Conservation (phyloP, 2,888 invertebrate genomes). For the Diarsia dahlii region DNA sequence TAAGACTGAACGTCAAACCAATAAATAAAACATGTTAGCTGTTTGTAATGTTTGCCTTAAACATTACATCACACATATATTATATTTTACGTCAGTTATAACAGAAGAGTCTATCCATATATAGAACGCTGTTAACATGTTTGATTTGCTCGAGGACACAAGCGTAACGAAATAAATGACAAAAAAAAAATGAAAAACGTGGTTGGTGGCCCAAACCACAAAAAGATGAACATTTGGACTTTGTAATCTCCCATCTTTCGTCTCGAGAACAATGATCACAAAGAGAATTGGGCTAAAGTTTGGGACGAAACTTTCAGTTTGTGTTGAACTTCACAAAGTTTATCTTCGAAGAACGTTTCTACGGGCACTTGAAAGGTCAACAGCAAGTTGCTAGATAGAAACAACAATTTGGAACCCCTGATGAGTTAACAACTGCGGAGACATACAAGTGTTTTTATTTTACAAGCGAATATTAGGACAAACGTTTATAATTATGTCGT, state of each 20-base stretch:
- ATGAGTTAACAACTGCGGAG: background rate
- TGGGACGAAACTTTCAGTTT: slow-evolving; percentile 10
- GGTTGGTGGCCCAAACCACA: background rate
- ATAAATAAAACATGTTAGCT: slow-evolving; percentile 42
- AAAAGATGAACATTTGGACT: background rate
- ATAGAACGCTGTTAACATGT: background rate
- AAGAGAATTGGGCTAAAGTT: slow-evolving; percentile 4
- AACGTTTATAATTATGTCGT: background rate
- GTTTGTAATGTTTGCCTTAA: too few species aligned
- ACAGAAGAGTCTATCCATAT: slow-evolving; percentile 15
- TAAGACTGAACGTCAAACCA: slow-evolving; percentile 28
- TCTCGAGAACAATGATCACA: slow-evolving; percentile 15
- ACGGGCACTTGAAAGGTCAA: slow-evolving; percentile 28
- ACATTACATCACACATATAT: slow-evolving; percentile 36
- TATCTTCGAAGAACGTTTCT: slow-evolving; percentile 21
- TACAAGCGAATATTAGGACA: background rate
- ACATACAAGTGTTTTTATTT: slow-evolving; percentile 6
- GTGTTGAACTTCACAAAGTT: slow-evolving; percentile 13
- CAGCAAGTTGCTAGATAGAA: background rate
- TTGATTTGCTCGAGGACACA: background rate
- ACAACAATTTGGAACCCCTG: background rate
- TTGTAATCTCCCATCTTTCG: slow-evolving; percentile 14
- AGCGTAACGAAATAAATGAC: background rate
- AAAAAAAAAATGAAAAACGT: background rate
- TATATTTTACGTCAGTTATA: slow-evolving; percentile 11